Conservation (phyloP, 2,797 vertebrate genomes). For the Acanthurus lineatus region DNA sequence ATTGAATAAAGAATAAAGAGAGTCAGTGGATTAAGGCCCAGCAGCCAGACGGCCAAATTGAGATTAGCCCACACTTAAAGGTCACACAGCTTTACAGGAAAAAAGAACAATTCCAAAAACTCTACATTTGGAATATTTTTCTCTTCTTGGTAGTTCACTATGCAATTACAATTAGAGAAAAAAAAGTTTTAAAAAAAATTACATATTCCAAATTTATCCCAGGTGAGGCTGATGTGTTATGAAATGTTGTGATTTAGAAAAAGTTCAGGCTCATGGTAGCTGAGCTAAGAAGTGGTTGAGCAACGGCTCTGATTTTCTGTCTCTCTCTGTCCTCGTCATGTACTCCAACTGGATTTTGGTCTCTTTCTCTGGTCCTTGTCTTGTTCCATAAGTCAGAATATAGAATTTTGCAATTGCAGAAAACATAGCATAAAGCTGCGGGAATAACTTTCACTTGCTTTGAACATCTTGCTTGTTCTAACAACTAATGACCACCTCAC, state of each 20-base stretch:
- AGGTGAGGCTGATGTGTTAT: slow-evolving; percentile 8
- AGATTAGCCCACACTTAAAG: slow-evolving; percentile 76
- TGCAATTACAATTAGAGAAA: slow-evolving; percentile 18
- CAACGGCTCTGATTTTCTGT: slow-evolving; percentile 28
- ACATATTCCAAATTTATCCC: slow-evolving; percentile 5
- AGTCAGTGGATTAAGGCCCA: slow-evolving; percentile 74
- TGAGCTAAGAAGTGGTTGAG: slow-evolving; percentile 9
- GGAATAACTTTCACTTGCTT: slow-evolving; percentile 32
- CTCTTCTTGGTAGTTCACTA: neutral
- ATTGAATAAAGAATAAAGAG: slow-evolving; percentile 73
- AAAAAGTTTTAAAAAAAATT: slow-evolving; percentile 13
- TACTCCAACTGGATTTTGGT: slow-evolving; percentile 29
- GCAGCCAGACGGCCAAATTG: slow-evolving; percentile 63
- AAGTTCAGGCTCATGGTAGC: neutral
- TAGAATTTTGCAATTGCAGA: slow-evolving; percentile 21
- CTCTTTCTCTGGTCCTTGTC: slow-evolving; percentile 9
- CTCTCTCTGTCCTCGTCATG: slow-evolving; percentile 5
- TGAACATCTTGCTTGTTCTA: slow-evolving; percentile 33
- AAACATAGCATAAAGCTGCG: slow-evolving; percentile 14
- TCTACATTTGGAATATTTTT: slow-evolving; percentile 2
- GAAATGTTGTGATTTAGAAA: slow-evolving; percentile 31
- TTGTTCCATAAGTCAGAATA: slow-evolving; percentile 39
- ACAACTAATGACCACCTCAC: slow-evolving; percentile 48
- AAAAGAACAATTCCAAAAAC: slow-evolving; percentile 48
- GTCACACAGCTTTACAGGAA: slow-evolving; percentile 66